phyloP scores from a whole-genome alignment of 2,797 vertebrate species.

The Calcarius lapponicus region DNA sequence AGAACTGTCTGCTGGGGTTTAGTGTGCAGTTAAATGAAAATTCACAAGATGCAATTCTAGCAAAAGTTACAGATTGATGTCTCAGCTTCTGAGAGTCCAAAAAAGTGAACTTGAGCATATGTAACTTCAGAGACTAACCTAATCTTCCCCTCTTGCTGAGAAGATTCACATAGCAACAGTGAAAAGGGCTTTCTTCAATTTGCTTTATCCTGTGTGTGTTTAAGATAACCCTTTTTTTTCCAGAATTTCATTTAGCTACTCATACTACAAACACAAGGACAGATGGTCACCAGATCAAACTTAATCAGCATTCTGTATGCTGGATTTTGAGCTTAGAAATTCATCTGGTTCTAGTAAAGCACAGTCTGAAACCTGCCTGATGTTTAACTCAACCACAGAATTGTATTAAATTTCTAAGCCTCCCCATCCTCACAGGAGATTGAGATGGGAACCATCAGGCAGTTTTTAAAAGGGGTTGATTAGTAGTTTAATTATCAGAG shows the following conservation, averaged over 20 bases:
- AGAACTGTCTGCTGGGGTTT: background rate
- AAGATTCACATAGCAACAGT: conserved; percentile 56
- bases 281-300: conserved; percentile 72
- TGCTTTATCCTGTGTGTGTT: conserved; percentile 55
- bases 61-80: conserved; percentile 13
- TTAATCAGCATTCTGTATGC: conserved; percentile 66
- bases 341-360: conserved; percentile 72
- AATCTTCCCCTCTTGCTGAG: conserved; percentile 27
- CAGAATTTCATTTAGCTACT: conserved; percentile 67
- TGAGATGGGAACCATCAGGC: conserved; percentile 4
- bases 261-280: conserved; percentile 59
- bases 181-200: conserved; percentile 54
- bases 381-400: conserved; percentile 54
- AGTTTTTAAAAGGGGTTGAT: conserved; percentile 26
- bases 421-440: conserved; percentile 32
- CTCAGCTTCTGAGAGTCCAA: conserved; percentile 25
- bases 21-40: conserved; percentile 7
- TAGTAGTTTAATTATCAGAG: conserved; percentile 54
- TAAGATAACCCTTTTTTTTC: conserved; percentile 46
- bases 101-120: conserved; percentile 17
- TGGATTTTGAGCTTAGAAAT: conserved; percentile 67
- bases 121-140: conserved; percentile 28
- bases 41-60: conserved; percentile 21
- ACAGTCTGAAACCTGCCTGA: conserved; percentile 59
- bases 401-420: conserved; percentile 62